Evolutionary conservation across 2,113 vertebrate species (phyloP).

Genomic region (Muntiacus reevesi): DNA sequence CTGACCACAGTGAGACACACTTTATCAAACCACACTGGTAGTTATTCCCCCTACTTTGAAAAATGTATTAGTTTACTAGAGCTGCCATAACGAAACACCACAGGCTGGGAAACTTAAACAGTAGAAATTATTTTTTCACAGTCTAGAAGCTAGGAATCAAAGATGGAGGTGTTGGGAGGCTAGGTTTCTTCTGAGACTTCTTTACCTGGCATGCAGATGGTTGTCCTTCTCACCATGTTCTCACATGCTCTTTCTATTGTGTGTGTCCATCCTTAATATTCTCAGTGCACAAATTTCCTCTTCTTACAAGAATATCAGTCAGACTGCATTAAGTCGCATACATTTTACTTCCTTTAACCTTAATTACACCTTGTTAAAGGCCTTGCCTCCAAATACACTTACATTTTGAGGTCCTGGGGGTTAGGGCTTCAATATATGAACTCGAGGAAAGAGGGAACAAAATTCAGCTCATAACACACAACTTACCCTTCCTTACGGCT

Average conservation of each 20-base stretch:
- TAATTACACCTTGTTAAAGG: not conserved
- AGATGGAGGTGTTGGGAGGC: not conserved
- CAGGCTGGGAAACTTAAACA: not conserved
- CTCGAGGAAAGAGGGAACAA: not conserved
- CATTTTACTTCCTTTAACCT: not conserved
- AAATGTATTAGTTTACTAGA: not conserved
- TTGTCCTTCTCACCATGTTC: accelerated
- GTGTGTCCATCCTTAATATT: not conserved
- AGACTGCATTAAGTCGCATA: not conserved
- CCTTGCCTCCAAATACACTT: not conserved
- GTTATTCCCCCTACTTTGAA: not conserved
- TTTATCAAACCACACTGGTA: not conserved
- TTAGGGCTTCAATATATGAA: not conserved
- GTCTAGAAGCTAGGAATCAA: not conserved
- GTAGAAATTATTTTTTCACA: not conserved
- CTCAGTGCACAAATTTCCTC: not conserved
- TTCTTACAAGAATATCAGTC: not conserved
- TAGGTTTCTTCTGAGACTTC: not conserved
- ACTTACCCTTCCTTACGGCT: not conserved
- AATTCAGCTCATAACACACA: not conserved
- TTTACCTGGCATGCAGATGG: not conserved
- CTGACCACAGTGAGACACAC: not conserved
- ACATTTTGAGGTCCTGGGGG: not conserved
- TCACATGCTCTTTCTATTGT: not conserved
- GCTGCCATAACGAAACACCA: not conserved